A percentile compares a stretch with the other conserved stretches of the same genome.
Conservation (phyloP, 2,113 vertebrate species). For the Ctenomys sociabilis region DNA sequence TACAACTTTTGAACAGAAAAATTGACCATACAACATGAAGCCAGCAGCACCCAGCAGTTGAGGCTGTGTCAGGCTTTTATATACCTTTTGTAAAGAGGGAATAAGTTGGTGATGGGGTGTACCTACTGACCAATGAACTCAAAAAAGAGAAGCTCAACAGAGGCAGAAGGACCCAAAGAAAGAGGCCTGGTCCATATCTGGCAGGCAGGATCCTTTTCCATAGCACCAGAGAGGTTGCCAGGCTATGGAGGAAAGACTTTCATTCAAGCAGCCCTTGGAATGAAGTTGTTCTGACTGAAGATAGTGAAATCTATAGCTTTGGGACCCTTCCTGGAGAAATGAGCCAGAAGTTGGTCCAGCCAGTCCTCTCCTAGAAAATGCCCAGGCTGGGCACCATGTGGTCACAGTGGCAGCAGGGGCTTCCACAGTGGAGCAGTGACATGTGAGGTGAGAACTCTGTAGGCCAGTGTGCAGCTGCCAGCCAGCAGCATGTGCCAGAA, state of each 20-base stretch:
- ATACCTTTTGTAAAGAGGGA: slow-evolving; percentile 70
- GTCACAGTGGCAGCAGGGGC: slow-evolving; percentile 92
- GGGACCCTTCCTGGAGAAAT: slow-evolving; percentile 92
- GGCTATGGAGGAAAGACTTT: slow-evolving; percentile 90
- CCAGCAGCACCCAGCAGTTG: too few relatives aligned
- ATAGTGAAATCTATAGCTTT: slow-evolving; percentile 95
- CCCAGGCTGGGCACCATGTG: slow-evolving; percentile 90
- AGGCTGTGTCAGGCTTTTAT: slow-evolving; percentile 76
- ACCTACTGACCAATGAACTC: slow-evolving; percentile 89
- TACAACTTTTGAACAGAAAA: slow-evolving; percentile 39
- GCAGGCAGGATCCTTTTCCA: slow-evolving; percentile 92
- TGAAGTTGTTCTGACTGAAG: slow-evolving; percentile 92
- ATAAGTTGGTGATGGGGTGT: slow-evolving; percentile 85
- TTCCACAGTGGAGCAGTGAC: slow-evolving; percentile 95
- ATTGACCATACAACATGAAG: background rate
- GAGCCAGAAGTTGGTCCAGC: slow-evolving; percentile 72
- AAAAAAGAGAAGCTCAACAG: slow-evolving; percentile 90
- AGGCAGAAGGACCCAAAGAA: slow-evolving; percentile 88
- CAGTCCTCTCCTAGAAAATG: slow-evolving; percentile 89
- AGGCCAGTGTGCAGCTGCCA: slow-evolving; percentile 94
- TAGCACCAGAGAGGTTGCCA: slow-evolving; percentile 91
- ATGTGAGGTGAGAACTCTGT: slow-evolving; percentile 96
- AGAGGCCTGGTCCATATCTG: slow-evolving; percentile 93
- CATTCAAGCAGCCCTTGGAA: slow-evolving; percentile 93
- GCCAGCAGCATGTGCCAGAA: slow-evolving; percentile 88